Conservation (phyloP, 2,113 vertebrate genomes). For the Zosterops hypoxanthus region DNA sequence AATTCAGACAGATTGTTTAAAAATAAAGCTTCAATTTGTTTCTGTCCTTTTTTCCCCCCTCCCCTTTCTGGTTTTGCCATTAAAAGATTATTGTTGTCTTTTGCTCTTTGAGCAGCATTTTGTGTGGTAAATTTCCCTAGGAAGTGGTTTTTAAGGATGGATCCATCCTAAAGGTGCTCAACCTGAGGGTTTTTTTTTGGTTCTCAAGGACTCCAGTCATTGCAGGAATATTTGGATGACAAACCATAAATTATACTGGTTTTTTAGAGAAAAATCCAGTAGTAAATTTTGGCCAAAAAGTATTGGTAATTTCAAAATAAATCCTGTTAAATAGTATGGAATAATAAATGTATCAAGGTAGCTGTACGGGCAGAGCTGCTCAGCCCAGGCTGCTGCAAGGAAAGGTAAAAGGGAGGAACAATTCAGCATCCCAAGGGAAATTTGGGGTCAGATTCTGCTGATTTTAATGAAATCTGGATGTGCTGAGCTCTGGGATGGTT, state of each 20-base stretch:
- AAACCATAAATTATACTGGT: not conserved
- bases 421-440: not conserved
- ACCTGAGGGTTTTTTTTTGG: not conserved
- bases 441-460: not conserved
- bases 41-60: not conserved
- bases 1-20: not conserved
- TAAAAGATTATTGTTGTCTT: not conserved
- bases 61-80: constrained; percentile 16
- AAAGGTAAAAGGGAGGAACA: not conserved
- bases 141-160: not conserved
- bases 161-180: not conserved
- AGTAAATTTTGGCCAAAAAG: not conserved
- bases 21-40: not conserved
- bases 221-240: constrained; percentile 6
- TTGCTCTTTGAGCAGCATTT: not conserved
- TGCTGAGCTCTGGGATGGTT: not conserved
- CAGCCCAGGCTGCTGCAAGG: not conserved
- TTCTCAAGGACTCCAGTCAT: not conserved
- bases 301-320: not conserved
- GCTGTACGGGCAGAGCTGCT: not conserved
- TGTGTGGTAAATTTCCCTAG: not conserved
- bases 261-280: not conserved
- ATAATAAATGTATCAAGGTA: not conserved
- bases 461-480: not conserved
- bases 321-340: not conserved